These are phyloP conservation scores for Melieria omissa DNA, from an alignment of 2,888 invertebrate species.

Conservation along the genomic window DNA sequence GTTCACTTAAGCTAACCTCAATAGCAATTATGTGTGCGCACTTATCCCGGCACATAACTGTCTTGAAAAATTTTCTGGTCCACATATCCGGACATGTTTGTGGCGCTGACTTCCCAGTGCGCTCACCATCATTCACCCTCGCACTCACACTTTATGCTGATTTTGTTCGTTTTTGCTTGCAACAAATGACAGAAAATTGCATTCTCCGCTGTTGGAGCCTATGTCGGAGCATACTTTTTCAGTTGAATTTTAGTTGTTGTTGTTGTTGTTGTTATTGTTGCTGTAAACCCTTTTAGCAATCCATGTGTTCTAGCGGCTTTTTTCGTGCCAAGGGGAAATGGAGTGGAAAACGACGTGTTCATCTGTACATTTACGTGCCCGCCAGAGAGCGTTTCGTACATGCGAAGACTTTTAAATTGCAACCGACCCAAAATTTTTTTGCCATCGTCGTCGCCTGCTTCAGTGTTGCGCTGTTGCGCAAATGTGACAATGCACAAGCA, in stretches of 20 bases:
- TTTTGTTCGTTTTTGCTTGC: neutral
- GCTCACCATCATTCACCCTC: too few relatives aligned
- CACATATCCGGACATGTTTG: neutral
- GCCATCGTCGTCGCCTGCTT: too few relatives aligned
- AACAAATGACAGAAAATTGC: conserved; percentile 10
- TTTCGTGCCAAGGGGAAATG: conserved; percentile 15
- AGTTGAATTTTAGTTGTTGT: neutral
- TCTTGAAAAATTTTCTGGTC: conserved; percentile 9
- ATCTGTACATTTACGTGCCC: neutral
- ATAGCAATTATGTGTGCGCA: conserved; percentile 27
- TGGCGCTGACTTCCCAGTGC: too few relatives aligned
- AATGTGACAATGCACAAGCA: too few relatives aligned
- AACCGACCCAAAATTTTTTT: too few relatives aligned
- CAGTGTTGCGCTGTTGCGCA: too few relatives aligned
- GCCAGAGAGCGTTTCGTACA: neutral
- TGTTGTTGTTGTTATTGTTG: neutral
- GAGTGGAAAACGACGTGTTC: conserved; percentile 15
- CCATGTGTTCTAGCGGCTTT: neutral
- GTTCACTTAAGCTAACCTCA: conserved; percentile 29
- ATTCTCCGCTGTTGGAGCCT: neutral
- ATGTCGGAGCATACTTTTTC: neutral
- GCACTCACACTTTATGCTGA: neutral
- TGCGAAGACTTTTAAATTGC: too few relatives aligned
- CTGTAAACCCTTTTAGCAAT: too few relatives aligned
- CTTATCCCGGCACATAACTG: conserved; percentile 4